Conservation (phyloP, 2,797 vertebrate species). For the Thalassophryne amazonica region DNA sequence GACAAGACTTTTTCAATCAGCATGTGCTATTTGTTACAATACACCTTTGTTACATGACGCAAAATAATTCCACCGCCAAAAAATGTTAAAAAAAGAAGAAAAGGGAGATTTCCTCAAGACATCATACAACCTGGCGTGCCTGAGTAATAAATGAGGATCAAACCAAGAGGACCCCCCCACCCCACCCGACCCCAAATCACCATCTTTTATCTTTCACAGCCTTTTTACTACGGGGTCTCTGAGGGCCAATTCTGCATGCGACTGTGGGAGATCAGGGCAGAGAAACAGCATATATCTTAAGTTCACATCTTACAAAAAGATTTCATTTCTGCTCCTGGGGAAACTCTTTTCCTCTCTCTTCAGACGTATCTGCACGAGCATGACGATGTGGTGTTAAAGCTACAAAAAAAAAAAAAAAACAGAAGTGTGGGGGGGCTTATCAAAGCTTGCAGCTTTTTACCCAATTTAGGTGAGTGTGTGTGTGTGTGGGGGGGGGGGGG, state of each 20-base stretch:
- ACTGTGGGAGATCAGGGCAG: constrained; percentile 66
- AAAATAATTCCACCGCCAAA: constrained; percentile 28
- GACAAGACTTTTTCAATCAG: constrained; percentile 6
- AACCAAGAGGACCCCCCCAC: constrained; percentile 42
- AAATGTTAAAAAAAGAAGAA: too few relatives aligned
- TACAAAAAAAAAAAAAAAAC: constrained; percentile 57
- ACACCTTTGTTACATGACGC: constrained; percentile 43
- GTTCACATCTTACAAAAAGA: constrained; percentile 72
- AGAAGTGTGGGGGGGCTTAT: too few relatives aligned
- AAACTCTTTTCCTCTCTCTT: constrained; percentile 56
- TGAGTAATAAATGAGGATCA: constrained; percentile 68
- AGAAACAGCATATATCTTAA: constrained; percentile 69
- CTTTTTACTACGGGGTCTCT: constrained; percentile 63
- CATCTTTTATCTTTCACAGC: constrained; percentile 64
- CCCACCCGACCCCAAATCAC: constrained; percentile 19
- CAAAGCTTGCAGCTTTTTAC: constrained; percentile 62
- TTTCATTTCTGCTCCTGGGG: constrained; percentile 67
- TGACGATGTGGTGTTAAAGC: constrained; percentile 61
- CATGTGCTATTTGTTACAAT: constrained; percentile 6
- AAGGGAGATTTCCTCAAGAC: constrained; percentile 50
- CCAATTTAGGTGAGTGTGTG: constrained; percentile 37
- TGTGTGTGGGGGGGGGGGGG: not conserved
- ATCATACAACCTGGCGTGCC: constrained; percentile 61
- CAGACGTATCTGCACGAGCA: constrained; percentile 59
- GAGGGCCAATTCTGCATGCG: constrained; percentile 56